These are phyloP conservation scores for Leuciscus waleckii DNA, from an alignment of 2,797 vertebrate genomes.

Conservation along the genomic window DNA sequence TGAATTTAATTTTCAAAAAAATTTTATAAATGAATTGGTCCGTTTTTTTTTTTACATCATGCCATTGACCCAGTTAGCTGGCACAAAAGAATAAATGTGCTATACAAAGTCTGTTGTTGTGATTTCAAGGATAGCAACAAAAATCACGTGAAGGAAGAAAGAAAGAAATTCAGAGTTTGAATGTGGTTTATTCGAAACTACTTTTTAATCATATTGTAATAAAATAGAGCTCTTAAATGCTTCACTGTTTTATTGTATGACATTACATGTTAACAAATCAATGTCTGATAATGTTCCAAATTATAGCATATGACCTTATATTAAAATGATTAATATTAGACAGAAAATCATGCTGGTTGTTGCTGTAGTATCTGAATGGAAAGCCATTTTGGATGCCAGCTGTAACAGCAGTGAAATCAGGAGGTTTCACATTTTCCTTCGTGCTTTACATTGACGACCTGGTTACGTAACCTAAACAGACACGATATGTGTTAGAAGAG, in stretches of 20 bases:
- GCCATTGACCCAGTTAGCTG: background rate
- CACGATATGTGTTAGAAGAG: conserved; percentile 1
- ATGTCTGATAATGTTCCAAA: background rate
- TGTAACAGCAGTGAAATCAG: background rate
- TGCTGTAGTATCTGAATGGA: background rate
- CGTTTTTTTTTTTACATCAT: background rate
- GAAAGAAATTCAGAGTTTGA: background rate
- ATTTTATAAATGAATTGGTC: background rate
- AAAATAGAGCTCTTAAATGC: conserved; percentile 5
- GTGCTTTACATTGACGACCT: background rate
- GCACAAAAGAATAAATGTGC: background rate
- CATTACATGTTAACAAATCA: background rate
- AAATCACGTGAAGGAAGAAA: background rate
- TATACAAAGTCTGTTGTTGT: background rate
- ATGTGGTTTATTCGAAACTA: background rate
- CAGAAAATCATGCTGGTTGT: background rate
- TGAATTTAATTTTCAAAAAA: too few species aligned
- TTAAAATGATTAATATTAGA: background rate
- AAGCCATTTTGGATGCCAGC: background rate
- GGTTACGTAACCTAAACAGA: background rate
- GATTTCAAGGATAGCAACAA: background rate
- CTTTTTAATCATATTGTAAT: background rate
- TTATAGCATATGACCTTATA: background rate
- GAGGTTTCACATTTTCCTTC: background rate
- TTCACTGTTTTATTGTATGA: conserved; percentile 4